Base-by-base conservation (phyloP, 2,888 invertebrate genomes). In the Caenorhabditis sp. region DNA sequence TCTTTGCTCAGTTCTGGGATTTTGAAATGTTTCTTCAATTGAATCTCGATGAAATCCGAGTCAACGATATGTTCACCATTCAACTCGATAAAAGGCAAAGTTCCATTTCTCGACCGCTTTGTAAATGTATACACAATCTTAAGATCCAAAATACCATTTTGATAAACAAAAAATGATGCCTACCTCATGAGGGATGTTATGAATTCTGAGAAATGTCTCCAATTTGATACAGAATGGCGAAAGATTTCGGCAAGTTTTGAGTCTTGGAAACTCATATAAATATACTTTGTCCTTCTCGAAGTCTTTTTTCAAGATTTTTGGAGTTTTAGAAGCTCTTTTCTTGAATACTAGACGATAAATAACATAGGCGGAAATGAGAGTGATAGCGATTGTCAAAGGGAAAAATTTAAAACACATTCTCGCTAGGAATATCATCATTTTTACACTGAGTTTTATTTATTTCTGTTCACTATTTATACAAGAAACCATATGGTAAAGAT, bases 221-320 rank as follows among this genome's bases (percentile, higher is more conserved):
- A 85, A 52, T 62, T 85, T 85, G 64, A 85, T 66, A 60, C 85
- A 85, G 68, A 77, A 86, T 14, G 85, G 85, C n/a, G 85, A 85
- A 23, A 85, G 68, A 67, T 83, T 86, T 53, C 83, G 85, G 17
- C 78, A 69, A 23, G 79, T 70, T 4, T 78, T 77, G n/a, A 80
- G 67, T n/a, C 83, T 72, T 14, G 79, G 78, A 67, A 85, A 86
- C 53, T 85, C 80, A 53, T 83, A 85, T 38, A 85, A 74, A 53
- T 85, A 85, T 17, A 85, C 85, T 4, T 77, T 76, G 59, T 85
- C 84, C 50, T 79, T 70, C 49, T 82, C 77, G 57, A 63, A 80
- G 26, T 80, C 76, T 10, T 52, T 69, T 58, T 77, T 75, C 14
- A 62, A 65, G 4, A 74, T 49, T 72, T 76, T 43, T 31, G 67